A percentile compares a stretch with the other conserved stretches of the same genome.
Evolutionary conservation across 1,140 invertebrate species (phyloP).

Genomic region (Pseudomyrmex sp.): DNA sequence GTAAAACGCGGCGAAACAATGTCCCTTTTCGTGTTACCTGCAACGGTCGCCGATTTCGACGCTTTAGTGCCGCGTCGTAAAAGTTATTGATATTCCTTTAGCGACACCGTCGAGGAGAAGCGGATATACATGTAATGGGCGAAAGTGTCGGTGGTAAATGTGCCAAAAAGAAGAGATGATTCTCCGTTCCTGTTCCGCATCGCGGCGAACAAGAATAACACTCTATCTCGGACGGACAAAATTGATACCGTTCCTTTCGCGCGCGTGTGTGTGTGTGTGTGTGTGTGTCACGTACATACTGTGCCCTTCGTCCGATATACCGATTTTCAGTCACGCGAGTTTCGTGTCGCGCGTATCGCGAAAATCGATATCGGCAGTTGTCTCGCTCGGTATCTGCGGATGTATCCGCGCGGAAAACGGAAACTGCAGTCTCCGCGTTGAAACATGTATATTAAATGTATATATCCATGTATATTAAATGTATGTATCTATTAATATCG

Average conservation of each 20-base stretch:
- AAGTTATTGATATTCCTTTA: constrained; percentile 64
- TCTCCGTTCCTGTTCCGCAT: constrained; percentile 48
- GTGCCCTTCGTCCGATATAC: constrained; percentile 11
- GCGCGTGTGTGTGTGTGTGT: neutral
- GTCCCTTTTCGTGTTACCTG: constrained; percentile 45
- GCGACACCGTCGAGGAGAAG: neutral
- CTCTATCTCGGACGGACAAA: constrained; percentile 41
- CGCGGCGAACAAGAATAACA: constrained; percentile 50
- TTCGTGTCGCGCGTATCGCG: constrained; percentile 1
- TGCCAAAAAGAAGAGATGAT: constrained; percentile 48
- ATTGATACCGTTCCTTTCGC: constrained; percentile 21
- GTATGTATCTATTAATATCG: constrained; percentile 26
- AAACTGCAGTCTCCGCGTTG: constrained; percentile 19
- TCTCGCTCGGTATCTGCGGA: constrained; percentile 1
- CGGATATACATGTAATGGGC: constrained; percentile 50
- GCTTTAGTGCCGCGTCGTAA: constrained; percentile 69
- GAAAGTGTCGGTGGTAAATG: constrained; percentile 49
- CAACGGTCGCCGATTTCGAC: constrained; percentile 63
- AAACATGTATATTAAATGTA: neutral
- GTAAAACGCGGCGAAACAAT: constrained; percentile 70
- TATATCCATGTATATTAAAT: no score
- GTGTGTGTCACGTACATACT: neutral
- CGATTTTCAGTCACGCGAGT: neutral
- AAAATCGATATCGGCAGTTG: constrained; percentile 44
- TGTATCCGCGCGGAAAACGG: neutral